Percentiles rank a stretch among this genome's conserved stretches.
Conservation (phyloP, 2,888 invertebrate genomes). For the Lepeophtheirus nordmannii region DNA sequence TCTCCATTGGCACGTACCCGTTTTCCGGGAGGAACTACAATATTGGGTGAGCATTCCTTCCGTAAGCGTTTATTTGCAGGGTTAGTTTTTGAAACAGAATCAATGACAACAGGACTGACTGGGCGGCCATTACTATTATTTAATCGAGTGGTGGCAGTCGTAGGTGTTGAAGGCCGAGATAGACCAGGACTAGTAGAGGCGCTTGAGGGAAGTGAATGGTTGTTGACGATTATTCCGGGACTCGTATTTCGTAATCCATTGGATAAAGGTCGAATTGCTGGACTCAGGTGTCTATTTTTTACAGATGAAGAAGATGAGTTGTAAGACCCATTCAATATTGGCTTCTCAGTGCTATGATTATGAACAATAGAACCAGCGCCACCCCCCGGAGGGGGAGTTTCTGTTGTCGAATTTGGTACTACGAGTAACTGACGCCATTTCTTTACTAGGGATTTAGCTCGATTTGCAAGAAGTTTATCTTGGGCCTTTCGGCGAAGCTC, state of each 20-base stretch:
- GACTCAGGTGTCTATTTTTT: background rate
- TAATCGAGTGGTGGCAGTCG: background rate
- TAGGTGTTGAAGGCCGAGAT: slow-evolving; percentile 24
- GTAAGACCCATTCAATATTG: slow-evolving; percentile 10
- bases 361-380: slow-evolving; percentile 9
- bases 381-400: slow-evolving; percentile 29
- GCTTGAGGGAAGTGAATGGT: slow-evolving; percentile 28
- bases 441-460: slow-evolving; percentile 78
- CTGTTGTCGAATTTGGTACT: slow-evolving; percentile 22
- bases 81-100: slow-evolving; percentile 31
- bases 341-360: background rate
- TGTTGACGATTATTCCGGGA: background rate
- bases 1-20: background rate
- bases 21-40: background rate
- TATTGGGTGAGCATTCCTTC: slow-evolving; percentile 20
- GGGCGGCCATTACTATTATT: slow-evolving; percentile 12
- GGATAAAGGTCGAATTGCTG: background rate
- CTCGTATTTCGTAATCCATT: background rate
- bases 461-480: slow-evolving; percentile 65
- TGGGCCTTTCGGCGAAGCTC: slow-evolving; percentile 70
- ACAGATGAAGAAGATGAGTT: slow-evolving; percentile 11
- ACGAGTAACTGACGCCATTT: slow-evolving; percentile 72
- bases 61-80: slow-evolving; percentile 28
- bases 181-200: slow-evolving; percentile 26
- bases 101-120: slow-evolving; percentile 29